Percentiles rank a stretch among this genome's conserved stretches.
Evolutionary conservation across 2,888 invertebrate genomes (phyloP).

Genomic region (Cantharis rustica): DNA sequence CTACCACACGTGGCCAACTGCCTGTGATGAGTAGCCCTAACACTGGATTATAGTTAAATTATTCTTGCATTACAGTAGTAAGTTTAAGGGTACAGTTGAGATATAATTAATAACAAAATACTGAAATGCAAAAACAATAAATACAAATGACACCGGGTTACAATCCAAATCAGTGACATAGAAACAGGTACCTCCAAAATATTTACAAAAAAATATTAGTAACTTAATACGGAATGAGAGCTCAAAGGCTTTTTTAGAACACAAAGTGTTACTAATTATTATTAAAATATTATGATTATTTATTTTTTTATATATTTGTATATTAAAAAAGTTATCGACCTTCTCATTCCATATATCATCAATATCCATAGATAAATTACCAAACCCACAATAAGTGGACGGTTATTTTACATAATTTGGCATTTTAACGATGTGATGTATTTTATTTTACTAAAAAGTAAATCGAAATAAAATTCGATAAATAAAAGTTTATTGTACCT

Average conservation of each 20-base stretch:
- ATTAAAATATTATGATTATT: neutral
- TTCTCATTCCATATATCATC: neutral
- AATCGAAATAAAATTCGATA: conserved; percentile 14
- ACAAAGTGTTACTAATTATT: neutral
- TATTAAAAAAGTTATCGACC: neutral
- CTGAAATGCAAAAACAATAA: conserved; percentile 10
- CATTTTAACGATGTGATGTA: conserved; percentile 18
- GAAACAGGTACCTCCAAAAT: conserved; percentile 57
- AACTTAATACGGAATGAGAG: neutral
- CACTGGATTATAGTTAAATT: conserved; percentile 48
- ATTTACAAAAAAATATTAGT: conserved; percentile 36
- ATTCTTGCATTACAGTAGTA: conserved; percentile 7
- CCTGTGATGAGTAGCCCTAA: conserved; percentile 50
- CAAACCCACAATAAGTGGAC: conserved; percentile 24
- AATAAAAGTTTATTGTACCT: conserved; percentile 25
- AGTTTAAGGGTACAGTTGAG: conserved; percentile 13
- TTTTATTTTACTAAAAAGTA: neutral
- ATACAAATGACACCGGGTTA: conserved; percentile 48
- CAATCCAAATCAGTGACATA: conserved; percentile 50
- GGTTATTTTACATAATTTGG: conserved; percentile 24
- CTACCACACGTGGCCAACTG: conserved; percentile 47
- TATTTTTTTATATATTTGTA: neutral
- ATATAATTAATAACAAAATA: conserved; percentile 6
- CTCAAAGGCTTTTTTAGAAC: neutral
- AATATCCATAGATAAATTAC: neutral